Evolutionary conservation across 2,797 vertebrate species (phyloP).

Genomic region (Steatocranus sp.): DNA sequence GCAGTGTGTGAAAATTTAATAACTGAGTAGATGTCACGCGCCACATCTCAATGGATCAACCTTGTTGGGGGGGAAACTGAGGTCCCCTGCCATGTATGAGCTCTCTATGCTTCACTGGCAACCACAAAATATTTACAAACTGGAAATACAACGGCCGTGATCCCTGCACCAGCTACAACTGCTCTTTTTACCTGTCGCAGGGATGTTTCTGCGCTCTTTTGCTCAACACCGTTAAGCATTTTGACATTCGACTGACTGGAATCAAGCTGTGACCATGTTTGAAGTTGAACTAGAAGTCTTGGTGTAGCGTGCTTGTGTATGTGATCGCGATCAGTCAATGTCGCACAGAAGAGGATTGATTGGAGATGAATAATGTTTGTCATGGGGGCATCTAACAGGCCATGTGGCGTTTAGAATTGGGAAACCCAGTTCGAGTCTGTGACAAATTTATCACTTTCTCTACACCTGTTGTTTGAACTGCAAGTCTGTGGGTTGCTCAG

Average conservation of each 20-base stretch:
- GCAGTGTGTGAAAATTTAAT: slow-evolving; percentile 66
- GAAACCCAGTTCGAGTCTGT: background rate
- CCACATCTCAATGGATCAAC: slow-evolving; percentile 21
- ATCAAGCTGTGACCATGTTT: background rate
- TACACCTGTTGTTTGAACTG: background rate
- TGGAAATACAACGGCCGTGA: background rate
- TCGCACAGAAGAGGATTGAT: background rate
- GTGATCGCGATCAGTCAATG: background rate
- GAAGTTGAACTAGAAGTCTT: background rate
- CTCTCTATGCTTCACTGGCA: slow-evolving; percentile 2
- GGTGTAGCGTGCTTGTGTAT: background rate
- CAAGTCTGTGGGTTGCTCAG: background rate
- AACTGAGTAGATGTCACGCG: slow-evolving; percentile 41
- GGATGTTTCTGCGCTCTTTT: background rate
- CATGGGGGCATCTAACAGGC: background rate
- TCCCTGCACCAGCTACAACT: background rate
- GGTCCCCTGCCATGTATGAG: slow-evolving; percentile 19
- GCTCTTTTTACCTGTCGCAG: background rate
- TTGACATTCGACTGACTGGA: background rate
- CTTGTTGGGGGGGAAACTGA: background rate
- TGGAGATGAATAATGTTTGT: background rate
- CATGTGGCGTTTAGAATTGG: background rate
- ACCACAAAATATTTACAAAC: slow-evolving; percentile 1
- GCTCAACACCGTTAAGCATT: background rate
- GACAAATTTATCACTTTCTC: background rate